These are phyloP conservation scores for Junco hyemalis DNA, from an alignment of 2,113 vertebrate genomes.

Conservation along the genomic window DNA sequence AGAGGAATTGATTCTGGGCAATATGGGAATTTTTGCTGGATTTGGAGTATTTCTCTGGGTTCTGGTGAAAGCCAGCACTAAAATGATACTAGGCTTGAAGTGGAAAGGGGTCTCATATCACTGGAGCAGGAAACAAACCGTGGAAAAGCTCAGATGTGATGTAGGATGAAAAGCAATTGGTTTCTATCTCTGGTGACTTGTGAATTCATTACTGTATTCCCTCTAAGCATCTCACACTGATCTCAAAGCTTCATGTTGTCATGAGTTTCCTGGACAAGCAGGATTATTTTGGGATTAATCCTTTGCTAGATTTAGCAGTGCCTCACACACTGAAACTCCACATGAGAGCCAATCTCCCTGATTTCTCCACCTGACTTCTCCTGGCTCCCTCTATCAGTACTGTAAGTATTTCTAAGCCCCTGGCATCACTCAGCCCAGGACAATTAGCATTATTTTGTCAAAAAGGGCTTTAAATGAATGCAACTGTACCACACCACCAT, in stretches of 20 bases:
- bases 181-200: not conserved
- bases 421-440: not conserved
- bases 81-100: not conserved
- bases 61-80: not conserved
- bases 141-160: not conserved
- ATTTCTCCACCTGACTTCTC: slow-evolving; percentile 20
- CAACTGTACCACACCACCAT: not conserved
- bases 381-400: not conserved
- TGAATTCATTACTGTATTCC: not conserved
- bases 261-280: slow-evolving; percentile 2
- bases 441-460: slow-evolving; percentile 51
- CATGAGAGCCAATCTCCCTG: not conserved
- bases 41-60: not conserved
- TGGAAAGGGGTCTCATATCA: not conserved
- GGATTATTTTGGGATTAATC: slow-evolving; percentile 51
- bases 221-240: not conserved
- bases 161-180: not conserved
- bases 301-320: not conserved
- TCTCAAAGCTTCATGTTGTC: slow-evolving; percentile 1
- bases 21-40: not conserved
- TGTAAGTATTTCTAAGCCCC: slow-evolving; percentile 25
- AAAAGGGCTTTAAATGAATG: not conserved
- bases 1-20: not conserved
- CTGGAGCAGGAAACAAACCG: not conserved
- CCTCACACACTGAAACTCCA: not conserved